Evolutionary conservation across 1,140 invertebrate species (phyloP).

Genomic region (Artemia franciscana): DNA sequence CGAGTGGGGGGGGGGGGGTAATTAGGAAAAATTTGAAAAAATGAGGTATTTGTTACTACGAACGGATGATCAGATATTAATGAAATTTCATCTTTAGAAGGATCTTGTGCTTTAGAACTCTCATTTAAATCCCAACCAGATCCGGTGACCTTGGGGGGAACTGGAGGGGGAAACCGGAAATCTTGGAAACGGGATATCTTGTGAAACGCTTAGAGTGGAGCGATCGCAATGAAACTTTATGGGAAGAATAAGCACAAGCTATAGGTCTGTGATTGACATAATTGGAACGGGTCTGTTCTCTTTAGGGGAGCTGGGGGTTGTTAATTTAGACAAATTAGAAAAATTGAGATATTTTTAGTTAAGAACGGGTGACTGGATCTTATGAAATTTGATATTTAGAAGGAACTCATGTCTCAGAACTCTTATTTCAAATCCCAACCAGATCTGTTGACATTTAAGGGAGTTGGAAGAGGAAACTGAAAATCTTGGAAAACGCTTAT

Average conservation of each 20-base stretch:
- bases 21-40: background rate
- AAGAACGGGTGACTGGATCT: background rate
- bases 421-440: background rate
- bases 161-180: no score
- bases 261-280: no score
- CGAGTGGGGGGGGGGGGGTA: background rate
- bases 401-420: background rate
- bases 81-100: background rate
- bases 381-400: background rate
- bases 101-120: background rate
- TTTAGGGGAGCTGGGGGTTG: no score
- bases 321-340: no score
- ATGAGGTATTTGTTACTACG: no score
- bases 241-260: background rate
- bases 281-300: no score
- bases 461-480: no score
- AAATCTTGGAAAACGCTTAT: background rate
- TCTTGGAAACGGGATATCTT: no score
- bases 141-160: background rate
- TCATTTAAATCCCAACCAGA: background rate
- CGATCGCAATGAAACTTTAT: background rate
- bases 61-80: background rate
- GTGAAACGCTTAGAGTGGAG: background rate
- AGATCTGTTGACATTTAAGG: no score
- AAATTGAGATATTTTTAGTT: background rate